Conservation (phyloP, 2,797 vertebrate genomes). For the Dryobates pubescens region DNA sequence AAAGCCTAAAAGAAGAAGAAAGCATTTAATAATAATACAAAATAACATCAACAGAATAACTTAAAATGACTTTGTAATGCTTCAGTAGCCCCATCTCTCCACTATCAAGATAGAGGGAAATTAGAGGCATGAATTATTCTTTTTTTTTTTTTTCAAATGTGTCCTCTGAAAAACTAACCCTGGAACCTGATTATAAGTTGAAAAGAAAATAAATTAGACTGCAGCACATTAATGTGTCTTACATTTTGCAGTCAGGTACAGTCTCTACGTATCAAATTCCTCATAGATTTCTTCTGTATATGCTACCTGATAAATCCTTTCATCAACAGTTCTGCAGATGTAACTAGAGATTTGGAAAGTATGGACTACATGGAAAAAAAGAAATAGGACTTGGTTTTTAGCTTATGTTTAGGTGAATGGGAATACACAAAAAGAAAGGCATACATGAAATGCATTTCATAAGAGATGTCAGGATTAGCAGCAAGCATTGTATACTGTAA, state of each 20-base stretch:
- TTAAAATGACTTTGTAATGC: slow-evolving; percentile 23
- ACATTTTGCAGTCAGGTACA: not conserved
- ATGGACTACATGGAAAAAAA: not conserved
- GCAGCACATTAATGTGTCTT: not conserved
- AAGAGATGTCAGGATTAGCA: not conserved
- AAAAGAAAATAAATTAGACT: slow-evolving; percentile 27
- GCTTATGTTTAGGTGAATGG: not conserved
- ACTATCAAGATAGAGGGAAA: slow-evolving; percentile 19
- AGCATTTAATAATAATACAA: slow-evolving; percentile 29
- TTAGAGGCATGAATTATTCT: not conserved
- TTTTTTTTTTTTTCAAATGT: slow-evolving; percentile 16
- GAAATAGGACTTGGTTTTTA: not conserved
- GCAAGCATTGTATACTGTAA: not conserved
- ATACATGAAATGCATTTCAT: not conserved
- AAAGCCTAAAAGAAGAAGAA: not conserved
- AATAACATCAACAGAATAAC: slow-evolving; percentile 10
- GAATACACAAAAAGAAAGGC: not conserved
- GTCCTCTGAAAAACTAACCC: not conserved
- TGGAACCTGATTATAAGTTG: slow-evolving; percentile 3
- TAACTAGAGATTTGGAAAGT: not conserved
- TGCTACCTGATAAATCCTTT: not conserved
- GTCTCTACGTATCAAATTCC: not conserved
- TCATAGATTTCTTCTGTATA: not conserved
- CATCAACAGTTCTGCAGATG: not conserved
- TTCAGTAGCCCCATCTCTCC: slow-evolving; percentile 35